These are phyloP conservation scores for Tragelaphus strepsiceros DNA, from an alignment of 2,113 vertebrate genomes.

Conservation along the genomic window DNA sequence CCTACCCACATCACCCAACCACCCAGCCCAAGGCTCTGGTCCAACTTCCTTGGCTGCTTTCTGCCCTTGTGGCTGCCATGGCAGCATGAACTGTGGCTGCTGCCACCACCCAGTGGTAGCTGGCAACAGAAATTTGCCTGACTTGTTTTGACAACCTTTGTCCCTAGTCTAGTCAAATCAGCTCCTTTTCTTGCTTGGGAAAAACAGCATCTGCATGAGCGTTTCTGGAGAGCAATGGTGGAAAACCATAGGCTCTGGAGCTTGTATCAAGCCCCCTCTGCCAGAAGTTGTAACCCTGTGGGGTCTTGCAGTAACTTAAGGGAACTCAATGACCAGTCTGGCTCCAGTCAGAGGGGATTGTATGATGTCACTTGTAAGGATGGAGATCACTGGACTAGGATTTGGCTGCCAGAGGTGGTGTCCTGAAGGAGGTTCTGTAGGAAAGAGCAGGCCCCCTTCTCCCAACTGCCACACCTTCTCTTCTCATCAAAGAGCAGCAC, in stretches of 20 bases:
- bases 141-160: not conserved
- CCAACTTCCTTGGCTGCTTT: not conserved
- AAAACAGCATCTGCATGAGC: not conserved
- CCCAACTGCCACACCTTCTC: no score
- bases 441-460: not conserved
- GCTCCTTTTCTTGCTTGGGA: not conserved
- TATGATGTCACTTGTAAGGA: not conserved
- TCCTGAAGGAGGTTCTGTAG: no score
- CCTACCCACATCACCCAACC: not conserved
- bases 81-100: not conserved
- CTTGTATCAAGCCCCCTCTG: not conserved
- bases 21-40: not conserved
- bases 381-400: not conserved
- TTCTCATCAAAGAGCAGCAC: not conserved
- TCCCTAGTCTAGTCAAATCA: not conserved
- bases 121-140: not conserved
- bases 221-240: not conserved
- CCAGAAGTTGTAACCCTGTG: not conserved
- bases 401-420: not conserved
- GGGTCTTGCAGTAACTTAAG: not conserved
- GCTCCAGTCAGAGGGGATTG: not conserved
- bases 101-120: rapidly evolving
- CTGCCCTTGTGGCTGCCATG: not conserved
- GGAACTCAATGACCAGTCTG: not conserved
- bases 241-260: not conserved